Conservation (phyloP, 2,888 invertebrate species). For the Allolobophora icterica region DNA sequence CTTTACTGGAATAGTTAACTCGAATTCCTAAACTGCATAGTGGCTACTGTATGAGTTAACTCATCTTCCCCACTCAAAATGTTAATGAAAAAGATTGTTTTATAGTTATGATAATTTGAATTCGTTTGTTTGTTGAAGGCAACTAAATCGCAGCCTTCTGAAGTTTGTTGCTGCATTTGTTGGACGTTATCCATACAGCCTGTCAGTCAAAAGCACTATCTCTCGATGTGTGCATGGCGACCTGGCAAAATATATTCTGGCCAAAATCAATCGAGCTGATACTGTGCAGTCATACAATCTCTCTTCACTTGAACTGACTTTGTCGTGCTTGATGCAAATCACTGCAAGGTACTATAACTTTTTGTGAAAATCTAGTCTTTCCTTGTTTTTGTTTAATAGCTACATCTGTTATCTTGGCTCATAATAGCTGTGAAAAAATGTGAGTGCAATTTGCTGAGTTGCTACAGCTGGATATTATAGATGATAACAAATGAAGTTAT, state of each 20-base stretch:
- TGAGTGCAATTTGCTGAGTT: too few species aligned
- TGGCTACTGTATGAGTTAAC: too few species aligned
- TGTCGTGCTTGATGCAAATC: constrained; percentile 60
- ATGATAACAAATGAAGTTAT: too few species aligned
- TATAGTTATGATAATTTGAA: not conserved
- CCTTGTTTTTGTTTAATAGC: too few species aligned
- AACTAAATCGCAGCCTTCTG: constrained; percentile 57
- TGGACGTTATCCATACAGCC: constrained; percentile 52
- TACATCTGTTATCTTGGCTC: too few species aligned
- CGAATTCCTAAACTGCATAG: too few species aligned
- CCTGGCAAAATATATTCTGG: constrained; percentile 54
- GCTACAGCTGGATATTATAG: too few species aligned
- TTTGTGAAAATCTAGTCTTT: too few species aligned
- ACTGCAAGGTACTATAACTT: constrained; percentile 57
- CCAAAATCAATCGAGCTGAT: constrained; percentile 59
- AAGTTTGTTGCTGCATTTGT: constrained; percentile 53
- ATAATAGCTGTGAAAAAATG: too few species aligned
- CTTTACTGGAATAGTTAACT: too few species aligned
- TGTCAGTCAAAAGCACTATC: constrained; percentile 38
- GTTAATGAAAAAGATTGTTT: too few species aligned
- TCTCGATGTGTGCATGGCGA: constrained; percentile 53
- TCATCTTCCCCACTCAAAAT: too few species aligned
- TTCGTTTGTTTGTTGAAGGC: constrained; percentile 50
- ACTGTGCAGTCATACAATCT: constrained; percentile 64
- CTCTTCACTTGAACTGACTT: constrained; percentile 61